Conservation (phyloP, 2,113 vertebrate species). For the Engraulis encrasicolus region DNA sequence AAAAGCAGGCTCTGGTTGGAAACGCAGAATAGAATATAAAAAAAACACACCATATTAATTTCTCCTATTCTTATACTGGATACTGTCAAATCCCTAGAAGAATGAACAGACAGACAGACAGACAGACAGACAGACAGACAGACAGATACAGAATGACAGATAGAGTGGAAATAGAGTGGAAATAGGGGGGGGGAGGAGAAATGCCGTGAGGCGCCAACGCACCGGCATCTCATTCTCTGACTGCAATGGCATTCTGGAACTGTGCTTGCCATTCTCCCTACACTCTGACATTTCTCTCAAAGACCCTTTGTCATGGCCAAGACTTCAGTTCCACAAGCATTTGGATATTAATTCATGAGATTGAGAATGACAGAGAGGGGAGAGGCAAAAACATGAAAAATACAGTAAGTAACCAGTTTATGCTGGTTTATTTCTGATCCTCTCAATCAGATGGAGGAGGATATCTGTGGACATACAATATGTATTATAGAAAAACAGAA, state of each 20-base stretch:
- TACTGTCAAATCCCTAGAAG: background rate
- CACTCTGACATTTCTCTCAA: constrained; percentile 4
- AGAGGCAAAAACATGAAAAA: background rate
- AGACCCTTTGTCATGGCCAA: background rate
- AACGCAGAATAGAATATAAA: background rate
- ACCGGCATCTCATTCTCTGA: background rate
- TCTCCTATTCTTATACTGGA: background rate
- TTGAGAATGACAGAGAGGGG: background rate
- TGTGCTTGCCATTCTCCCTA: background rate
- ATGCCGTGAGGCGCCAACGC: background rate
- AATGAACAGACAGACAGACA: background rate
- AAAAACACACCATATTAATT: background rate
- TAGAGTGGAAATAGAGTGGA: constrained; percentile 44
- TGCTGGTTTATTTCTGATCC: background rate
- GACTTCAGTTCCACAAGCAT: background rate
- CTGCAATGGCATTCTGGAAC: constrained; percentile 7
- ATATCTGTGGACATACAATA: background rate
- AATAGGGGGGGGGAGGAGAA: constrained; percentile 39
- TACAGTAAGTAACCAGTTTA: background rate
- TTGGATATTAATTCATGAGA: background rate
- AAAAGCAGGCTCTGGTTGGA: background rate
- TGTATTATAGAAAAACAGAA: too few relatives aligned
- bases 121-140: constrained; percentile 17
- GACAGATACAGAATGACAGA: background rate
- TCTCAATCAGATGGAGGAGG: background rate